These are phyloP conservation scores for Artemisiospiza belli DNA, from an alignment of 2,113 vertebrate genomes.

Conservation along the genomic window DNA sequence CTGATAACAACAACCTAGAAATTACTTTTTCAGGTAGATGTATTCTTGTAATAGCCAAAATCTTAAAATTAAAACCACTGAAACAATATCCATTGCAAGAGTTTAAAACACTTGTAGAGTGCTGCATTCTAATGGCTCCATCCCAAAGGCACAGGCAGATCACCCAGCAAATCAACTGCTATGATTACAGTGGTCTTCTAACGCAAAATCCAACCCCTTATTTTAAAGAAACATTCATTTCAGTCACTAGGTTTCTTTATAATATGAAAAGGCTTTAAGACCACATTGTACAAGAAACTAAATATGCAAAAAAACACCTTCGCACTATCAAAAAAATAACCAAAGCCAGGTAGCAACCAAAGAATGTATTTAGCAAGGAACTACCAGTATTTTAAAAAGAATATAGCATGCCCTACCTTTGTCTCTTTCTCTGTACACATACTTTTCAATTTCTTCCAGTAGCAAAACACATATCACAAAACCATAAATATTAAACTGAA, in stretches of 20 bases:
- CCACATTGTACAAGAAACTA: background rate
- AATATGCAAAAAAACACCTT: background rate
- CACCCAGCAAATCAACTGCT: background rate
- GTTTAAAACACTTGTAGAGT: background rate
- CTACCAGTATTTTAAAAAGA: background rate
- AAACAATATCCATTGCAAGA: background rate
- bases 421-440: background rate
- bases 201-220: background rate
- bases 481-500: background rate
- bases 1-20: background rate
- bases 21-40: background rate
- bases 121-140: background rate
- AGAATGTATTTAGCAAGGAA: background rate
- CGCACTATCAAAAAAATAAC: background rate
- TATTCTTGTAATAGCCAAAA: background rate
- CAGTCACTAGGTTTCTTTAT: background rate
- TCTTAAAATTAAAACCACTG: background rate
- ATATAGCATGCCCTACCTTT: background rate
- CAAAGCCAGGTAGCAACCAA: background rate
- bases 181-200: background rate
- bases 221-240: background rate
- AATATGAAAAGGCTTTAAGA: background rate
- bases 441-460: background rate
- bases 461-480: background rate
- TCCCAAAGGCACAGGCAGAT: background rate